These are phyloP conservation scores for Numenius arquata DNA, from an alignment of 2,113 vertebrate species.

Conservation along the genomic window DNA sequence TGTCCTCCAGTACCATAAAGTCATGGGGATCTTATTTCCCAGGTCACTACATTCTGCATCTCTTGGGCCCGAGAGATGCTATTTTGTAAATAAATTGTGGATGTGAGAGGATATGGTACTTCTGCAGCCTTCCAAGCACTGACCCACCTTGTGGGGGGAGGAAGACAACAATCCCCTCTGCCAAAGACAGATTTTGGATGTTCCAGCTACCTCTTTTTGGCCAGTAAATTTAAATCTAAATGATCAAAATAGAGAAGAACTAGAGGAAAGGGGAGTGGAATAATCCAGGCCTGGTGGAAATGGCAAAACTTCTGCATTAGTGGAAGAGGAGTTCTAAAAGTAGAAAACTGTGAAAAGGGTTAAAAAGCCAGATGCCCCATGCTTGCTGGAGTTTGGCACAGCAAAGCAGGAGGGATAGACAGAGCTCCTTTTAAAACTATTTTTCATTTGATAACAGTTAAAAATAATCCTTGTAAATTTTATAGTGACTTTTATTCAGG, in stretches of 20 bases:
- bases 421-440: background rate
- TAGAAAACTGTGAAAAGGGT: background rate
- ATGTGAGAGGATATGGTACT: background rate
- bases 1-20: background rate
- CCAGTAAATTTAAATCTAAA: background rate
- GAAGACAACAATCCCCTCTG: background rate
- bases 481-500: background rate
- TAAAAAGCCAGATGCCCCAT: background rate
- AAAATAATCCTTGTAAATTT: constrained; percentile 4
- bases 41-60: background rate
- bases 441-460: background rate
- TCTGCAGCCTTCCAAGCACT: background rate
- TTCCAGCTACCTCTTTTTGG: background rate
- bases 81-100: background rate
- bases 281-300: background rate
- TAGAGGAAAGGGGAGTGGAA: background rate
- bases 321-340: background rate
- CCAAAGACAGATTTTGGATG: background rate
- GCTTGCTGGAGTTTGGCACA: background rate
- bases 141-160: background rate
- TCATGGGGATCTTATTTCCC: background rate
- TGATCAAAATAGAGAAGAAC: background rate
- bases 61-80: background rate
- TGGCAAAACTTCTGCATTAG: background rate
- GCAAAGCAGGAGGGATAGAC: background rate